Evolutionary conservation across 1,140 invertebrate genomes (phyloP).

Genomic region (Drosophila rhopaloa): DNA sequence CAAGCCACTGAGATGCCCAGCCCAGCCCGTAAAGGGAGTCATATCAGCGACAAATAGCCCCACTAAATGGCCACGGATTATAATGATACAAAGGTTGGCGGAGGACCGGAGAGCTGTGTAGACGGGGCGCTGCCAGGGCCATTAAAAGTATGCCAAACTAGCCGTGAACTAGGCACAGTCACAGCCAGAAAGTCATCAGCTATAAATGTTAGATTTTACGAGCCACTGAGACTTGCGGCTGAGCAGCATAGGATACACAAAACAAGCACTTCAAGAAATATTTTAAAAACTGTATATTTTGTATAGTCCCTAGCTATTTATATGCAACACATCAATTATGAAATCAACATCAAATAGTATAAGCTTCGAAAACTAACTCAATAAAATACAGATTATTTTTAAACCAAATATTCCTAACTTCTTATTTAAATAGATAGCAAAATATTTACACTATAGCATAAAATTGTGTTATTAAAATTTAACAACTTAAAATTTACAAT

Average conservation of each 20-base stretch:
- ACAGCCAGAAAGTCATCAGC: slow-evolving; percentile 73
- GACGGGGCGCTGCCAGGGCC: slow-evolving; percentile 16
- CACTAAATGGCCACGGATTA: slow-evolving; percentile 82
- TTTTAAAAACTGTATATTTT: background rate
- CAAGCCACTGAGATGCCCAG: slow-evolving; percentile 36
- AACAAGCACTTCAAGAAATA: slow-evolving; percentile 1
- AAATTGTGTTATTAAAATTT: too few species aligned
- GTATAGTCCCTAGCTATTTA: too few species aligned
- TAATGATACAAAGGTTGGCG: slow-evolving; percentile 65
- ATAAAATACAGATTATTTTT: too few species aligned
- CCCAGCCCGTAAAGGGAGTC: slow-evolving; percentile 76
- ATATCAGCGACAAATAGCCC: slow-evolving; percentile 75
- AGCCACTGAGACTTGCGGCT: slow-evolving; percentile 37
- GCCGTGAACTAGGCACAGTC: slow-evolving; percentile 67
- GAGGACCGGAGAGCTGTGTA: background rate
- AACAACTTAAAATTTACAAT: too few species aligned
- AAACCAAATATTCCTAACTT: too few species aligned
- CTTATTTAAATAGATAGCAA: too few species aligned
- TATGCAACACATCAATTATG: too few species aligned
- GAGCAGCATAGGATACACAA: slow-evolving; percentile 8
- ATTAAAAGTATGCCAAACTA: slow-evolving; percentile 79
- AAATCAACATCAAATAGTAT: too few species aligned
- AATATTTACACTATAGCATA: too few species aligned
- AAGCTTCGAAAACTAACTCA: too few species aligned
- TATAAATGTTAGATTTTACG: slow-evolving; percentile 82